Evolutionary conservation across 2,797 vertebrate species (phyloP), one percentile per base, ranked within the genome.

Genomic region (Gallinago solitaria): DNA sequence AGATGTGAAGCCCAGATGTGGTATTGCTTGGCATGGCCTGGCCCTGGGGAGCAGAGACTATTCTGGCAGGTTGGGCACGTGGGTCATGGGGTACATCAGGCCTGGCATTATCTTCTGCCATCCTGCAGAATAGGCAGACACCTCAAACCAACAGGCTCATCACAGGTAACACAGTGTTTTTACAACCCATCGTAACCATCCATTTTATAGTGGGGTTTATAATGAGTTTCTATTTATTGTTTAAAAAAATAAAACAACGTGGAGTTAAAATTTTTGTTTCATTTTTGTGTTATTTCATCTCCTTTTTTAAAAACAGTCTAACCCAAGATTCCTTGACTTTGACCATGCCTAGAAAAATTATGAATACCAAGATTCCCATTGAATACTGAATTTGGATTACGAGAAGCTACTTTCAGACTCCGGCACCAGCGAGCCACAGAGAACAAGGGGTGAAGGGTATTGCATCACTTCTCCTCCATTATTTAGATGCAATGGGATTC

Each of bases 391-490:
- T 83, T 77, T 78, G 68, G 70, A 32, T 77, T 57, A 50, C 0
- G 2, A 47, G 39, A 83, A 59, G 9, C 9, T 35, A 3, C 51
- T 80, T 37, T 21, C 60, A 82, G 43, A 39, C 9, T 32, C 57
- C 48, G 67, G 54, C 11, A 6, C 16, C 4, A 3, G 14, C 5
- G 6, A 90, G 65, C 15, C 30, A 30, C 35, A 57, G 33, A 93
- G 59, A 77, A 68, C 0, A 0, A 75, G 65, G 45, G 75, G 33
- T 75, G 81, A 90, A 83, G 35, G 50, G 30, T 30, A 53, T 85
- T 92, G 56, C 86, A 85, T 90, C 88, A 89, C 27, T 93, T 74
- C 86, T 95, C 27, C 56, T 95, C 90, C 68, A 87, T 95, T 92
- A 93, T 95, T 95, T 87, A 94, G 68, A 12, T 71, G 71, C 75